Evolutionary conservation across 2,888 invertebrate genomes (phyloP).

Genomic region (Apamea anceps): DNA sequence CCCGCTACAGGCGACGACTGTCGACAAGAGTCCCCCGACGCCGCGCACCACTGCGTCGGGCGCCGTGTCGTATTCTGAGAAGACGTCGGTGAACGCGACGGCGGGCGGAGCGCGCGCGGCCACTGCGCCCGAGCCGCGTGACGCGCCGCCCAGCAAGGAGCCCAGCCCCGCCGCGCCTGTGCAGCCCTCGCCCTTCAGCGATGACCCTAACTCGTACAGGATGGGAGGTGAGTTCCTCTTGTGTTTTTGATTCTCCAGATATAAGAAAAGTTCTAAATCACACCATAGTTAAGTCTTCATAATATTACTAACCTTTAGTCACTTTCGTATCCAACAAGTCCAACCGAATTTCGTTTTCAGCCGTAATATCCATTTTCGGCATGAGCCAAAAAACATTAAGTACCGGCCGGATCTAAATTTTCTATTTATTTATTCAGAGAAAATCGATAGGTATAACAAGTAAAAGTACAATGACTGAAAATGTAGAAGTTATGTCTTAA

Average conservation of each 20-base stretch:
- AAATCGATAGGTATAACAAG: neutral
- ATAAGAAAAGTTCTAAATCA: neutral
- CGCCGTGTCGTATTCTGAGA: conserved; percentile 51
- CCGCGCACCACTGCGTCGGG: conserved; percentile 52
- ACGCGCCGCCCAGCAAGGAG: conserved; percentile 74
- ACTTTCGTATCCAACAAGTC: neutral
- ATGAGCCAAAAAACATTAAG: neutral
- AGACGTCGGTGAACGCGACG: conserved; percentile 58
- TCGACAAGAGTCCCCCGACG: conserved; percentile 77
- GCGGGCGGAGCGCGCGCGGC: conserved; percentile 55
- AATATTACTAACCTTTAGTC: neutral
- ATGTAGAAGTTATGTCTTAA: neutral
- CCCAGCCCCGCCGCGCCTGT: conserved; percentile 81
- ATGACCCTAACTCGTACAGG: conserved; percentile 92
- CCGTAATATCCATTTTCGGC: neutral
- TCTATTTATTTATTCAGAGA: too few species aligned
- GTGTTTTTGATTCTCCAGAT: neutral
- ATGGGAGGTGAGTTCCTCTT: conserved; percentile 91
- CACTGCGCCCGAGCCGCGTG: conserved; percentile 61
- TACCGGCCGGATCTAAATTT: too few species aligned
- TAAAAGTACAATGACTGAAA: neutral
- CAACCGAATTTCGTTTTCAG: neutral
- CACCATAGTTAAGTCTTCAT: neutral
- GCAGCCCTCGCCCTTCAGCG: conserved; percentile 88
- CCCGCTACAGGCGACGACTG: conserved; percentile 76